Evolutionary conservation across 1,140 invertebrate genomes (phyloP).

Genomic region (Neodiprion lecontei): DNA sequence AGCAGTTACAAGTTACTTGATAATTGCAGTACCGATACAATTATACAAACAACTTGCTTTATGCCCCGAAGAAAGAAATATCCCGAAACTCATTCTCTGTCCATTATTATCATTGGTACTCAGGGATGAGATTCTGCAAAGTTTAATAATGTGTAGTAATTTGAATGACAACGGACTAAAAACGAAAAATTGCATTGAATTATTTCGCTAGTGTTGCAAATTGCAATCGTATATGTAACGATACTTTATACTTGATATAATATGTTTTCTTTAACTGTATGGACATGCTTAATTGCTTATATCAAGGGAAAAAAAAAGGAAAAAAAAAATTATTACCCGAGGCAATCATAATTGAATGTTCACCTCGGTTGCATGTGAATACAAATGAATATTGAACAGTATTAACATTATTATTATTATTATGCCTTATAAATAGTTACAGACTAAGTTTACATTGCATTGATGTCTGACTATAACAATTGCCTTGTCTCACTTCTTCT

Average conservation of each 20-base stretch:
- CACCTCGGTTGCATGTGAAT: slow-evolving; percentile 24
- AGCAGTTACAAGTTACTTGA: background rate
- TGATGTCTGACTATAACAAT: slow-evolving; percentile 53
- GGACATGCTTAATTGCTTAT: background rate
- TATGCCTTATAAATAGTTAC: slow-evolving; percentile 44
- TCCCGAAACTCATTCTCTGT: background rate
- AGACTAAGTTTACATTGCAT: slow-evolving; percentile 48
- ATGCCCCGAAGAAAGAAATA: background rate
- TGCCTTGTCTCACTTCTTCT: slow-evolving; percentile 31
- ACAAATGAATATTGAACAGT: slow-evolving; percentile 24
- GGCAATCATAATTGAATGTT: background rate
- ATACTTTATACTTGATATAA: background rate
- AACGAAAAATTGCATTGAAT: slow-evolving; percentile 24
- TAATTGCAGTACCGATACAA: slow-evolving; percentile 2
- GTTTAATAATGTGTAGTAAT: background rate
- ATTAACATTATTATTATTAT: background rate
- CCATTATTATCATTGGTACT: too few relatives aligned
- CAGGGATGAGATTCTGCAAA: too few relatives aligned
- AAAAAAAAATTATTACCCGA: background rate
- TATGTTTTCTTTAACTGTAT: background rate
- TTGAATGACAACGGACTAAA: background rate
- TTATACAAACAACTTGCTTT: background rate
- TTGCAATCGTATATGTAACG: too few relatives aligned
- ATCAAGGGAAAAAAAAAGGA: background rate
- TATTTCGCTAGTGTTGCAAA: slow-evolving; percentile 18